Percentiles rank a stretch among this genome's conserved stretches.
Conservation (phyloP, 1,140 invertebrate genomes). For the Aphelinus atriplicis region DNA sequence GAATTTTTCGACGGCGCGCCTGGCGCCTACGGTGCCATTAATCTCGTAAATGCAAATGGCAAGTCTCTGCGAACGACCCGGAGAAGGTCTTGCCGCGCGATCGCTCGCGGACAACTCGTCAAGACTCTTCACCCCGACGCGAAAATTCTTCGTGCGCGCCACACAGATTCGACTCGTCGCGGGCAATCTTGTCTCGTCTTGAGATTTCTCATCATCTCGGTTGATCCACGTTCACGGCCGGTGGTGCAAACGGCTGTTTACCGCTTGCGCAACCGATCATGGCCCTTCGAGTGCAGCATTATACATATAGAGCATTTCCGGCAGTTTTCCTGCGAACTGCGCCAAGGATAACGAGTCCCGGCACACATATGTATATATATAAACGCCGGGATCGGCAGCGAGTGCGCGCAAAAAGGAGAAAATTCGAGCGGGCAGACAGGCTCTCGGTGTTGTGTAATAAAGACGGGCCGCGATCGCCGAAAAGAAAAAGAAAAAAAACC, state of each 20-base stretch:
- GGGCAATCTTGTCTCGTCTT: neutral
- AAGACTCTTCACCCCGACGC: neutral
- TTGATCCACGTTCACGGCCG: neutral
- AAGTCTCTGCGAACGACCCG: conserved; percentile 43
- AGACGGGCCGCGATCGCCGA: no score
- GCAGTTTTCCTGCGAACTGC: no score
- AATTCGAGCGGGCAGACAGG: no score
- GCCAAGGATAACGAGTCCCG: neutral
- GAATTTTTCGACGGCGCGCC: conserved; percentile 5
- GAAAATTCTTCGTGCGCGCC: conserved; percentile 1
- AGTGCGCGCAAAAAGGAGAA: neutral
- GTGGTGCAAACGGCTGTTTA: no score
- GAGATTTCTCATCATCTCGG: neutral
- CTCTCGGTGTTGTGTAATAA: no score
- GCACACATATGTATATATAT: neutral
- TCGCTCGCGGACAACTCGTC: neutral
- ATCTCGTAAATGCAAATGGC: conserved; percentile 50
- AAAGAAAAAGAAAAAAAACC: neutral
- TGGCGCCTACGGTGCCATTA: conserved; percentile 17
- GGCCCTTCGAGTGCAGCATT: no score
- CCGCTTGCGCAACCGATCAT: no score
- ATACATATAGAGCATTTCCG: no score
- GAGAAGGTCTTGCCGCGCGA: conserved; percentile 43
- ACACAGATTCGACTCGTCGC: no score
- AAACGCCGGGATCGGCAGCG: neutral